Percentiles rank a stretch among this genome's conserved stretches.
phyloP scores from a whole-genome alignment of 2,113 vertebrate species.

The Seriola rivoliana region DNA sequence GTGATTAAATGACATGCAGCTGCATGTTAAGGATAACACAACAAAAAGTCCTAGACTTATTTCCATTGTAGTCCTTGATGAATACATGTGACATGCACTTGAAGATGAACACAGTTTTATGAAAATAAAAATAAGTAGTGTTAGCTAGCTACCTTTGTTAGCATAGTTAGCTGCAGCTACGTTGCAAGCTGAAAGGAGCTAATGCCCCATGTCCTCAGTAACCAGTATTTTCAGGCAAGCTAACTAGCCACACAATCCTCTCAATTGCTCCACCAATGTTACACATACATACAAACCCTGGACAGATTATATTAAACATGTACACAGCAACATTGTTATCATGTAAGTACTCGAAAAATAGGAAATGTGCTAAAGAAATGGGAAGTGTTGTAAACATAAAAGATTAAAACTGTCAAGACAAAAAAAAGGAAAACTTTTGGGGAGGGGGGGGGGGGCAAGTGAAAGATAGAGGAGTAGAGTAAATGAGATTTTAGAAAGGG shows the following conservation, averaged over 20 bases:
- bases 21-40: background rate
- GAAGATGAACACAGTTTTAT: background rate
- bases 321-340: background rate
- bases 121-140: background rate
- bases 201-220: background rate
- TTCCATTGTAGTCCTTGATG: background rate
- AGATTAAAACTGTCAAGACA: constrained; percentile 1
- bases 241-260: too few relatives aligned
- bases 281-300: background rate
- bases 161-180: background rate
- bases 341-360: background rate
- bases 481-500: background rate
- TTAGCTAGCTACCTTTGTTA: background rate
- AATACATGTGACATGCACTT: background rate
- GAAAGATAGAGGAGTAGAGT: background rate
- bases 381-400: background rate
- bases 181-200: background rate
- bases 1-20: background rate
- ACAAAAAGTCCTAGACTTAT: background rate
- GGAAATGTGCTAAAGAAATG: background rate
- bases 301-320: background rate
- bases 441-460: background rate
- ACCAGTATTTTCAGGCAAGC: background rate
- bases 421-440: background rate
- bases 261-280: background rate